These are phyloP conservation scores for Telmatherina bonti DNA, from an alignment of 2,797 vertebrate genomes.

Conservation along the genomic window DNA sequence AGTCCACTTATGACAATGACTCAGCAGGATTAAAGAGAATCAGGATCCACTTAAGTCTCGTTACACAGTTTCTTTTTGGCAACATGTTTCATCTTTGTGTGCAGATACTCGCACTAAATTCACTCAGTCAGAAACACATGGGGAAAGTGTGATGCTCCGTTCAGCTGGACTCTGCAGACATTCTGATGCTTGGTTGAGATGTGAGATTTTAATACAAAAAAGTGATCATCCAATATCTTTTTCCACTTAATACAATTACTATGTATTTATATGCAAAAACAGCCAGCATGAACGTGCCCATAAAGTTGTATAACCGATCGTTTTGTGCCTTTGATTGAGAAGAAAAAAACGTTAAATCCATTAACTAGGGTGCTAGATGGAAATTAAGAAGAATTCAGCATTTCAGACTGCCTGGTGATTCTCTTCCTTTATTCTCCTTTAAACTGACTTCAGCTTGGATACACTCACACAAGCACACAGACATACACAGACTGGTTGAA, in stretches of 20 bases:
- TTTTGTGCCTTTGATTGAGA: not conserved
- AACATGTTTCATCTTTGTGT: conserved; percentile 14
- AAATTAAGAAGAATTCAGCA: conserved; percentile 7
- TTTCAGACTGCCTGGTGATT: conserved; percentile 47
- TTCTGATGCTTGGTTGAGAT: not conserved
- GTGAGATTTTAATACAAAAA: not conserved
- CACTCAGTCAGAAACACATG: conserved; percentile 14
- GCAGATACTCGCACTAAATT: conserved; percentile 14
- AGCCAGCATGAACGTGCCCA: not conserved
- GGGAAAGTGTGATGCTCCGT: not conserved
- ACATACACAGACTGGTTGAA: conserved; percentile 55
- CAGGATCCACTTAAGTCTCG: not conserved
- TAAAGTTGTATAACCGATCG: not conserved
- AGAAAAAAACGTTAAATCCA: not conserved
- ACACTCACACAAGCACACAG: conserved; percentile 22
- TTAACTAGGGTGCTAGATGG: conserved; percentile 2
- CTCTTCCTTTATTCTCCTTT: conserved; percentile 45
- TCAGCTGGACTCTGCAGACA: conserved; percentile 6
- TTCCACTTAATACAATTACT: not conserved
- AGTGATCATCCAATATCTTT: not conserved
- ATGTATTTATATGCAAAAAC: not conserved
- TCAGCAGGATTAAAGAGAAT: conserved; percentile 6
- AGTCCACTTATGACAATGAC: conserved; percentile 16
- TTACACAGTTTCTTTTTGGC: not conserved
- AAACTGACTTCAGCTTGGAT: conserved; percentile 45